Conservation (phyloP, 92 coral and sea anemone genomes). For the Umimayanthus chanpuru region DNA sequence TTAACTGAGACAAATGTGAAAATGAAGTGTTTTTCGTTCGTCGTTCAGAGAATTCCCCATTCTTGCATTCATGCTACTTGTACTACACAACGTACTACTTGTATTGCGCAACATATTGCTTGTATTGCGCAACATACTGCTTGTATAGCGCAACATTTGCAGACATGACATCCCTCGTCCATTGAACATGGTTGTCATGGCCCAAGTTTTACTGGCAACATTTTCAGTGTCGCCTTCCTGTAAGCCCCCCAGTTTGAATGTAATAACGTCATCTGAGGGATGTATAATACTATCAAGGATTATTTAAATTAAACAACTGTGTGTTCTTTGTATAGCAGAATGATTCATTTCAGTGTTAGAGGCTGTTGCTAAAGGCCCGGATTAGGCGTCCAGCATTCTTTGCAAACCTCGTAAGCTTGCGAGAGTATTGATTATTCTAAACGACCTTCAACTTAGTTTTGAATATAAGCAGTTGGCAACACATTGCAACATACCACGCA, state of each 20-base stretch:
- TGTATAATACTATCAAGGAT: background rate
- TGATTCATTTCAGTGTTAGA: background rate
- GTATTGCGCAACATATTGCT: background rate
- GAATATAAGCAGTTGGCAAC: too few relatives aligned
- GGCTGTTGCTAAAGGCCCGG: background rate
- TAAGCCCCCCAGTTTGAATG: background rate
- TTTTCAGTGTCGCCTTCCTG: background rate
- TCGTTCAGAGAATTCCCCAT: background rate
- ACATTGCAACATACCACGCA: too few relatives aligned
- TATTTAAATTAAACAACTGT: conserved; percentile 12
- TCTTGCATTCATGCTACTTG: background rate
- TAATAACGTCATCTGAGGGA: background rate
- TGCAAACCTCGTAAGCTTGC: too few relatives aligned
- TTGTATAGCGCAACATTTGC: background rate
- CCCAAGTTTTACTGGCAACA: background rate
- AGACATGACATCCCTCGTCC: background rate
- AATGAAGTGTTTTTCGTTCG: background rate
- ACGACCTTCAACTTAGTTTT: too few relatives aligned
- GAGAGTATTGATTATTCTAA: too few relatives aligned
- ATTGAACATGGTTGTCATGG: background rate
- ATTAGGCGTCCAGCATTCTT: too few relatives aligned
- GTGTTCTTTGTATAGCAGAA: background rate
- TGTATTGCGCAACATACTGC: background rate
- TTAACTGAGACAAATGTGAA: background rate
- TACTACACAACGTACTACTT: background rate